These are phyloP conservation scores for Steinernema khuongi DNA, from an alignment of 1,140 invertebrate species.

Conservation along the genomic window DNA sequence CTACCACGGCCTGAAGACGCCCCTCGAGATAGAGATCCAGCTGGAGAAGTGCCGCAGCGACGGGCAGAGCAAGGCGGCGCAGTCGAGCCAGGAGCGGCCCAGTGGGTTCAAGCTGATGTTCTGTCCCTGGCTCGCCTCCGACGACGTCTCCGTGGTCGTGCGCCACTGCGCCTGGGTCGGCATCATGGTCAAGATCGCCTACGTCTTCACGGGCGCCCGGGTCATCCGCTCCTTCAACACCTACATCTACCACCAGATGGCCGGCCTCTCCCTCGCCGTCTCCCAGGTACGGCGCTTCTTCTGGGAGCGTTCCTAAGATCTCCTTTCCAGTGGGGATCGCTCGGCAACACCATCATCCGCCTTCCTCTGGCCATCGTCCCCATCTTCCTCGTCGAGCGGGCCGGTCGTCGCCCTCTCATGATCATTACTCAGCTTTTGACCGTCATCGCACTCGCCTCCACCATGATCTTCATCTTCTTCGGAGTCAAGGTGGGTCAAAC, in stretches of 20 bases:
- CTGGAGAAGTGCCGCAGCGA: constrained; percentile 6
- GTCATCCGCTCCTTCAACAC: constrained; percentile 18
- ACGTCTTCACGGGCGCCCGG: constrained; percentile 13
- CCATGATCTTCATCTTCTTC: constrained; percentile 14
- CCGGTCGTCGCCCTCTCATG: constrained; percentile 16
- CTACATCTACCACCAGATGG: background rate
- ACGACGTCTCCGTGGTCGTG: constrained; percentile 12
- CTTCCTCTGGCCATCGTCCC: constrained; percentile 11
- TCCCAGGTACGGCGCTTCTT: background rate
- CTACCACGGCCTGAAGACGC: constrained; percentile 13
- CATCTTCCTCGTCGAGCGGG: constrained; percentile 13
- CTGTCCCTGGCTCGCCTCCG: constrained; percentile 9
- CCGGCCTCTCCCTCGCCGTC: background rate
- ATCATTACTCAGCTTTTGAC: background rate
- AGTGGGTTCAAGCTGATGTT: constrained; percentile 16
- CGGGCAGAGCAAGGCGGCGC: background rate
- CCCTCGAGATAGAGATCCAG: background rate
- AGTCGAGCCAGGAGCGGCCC: background rate
- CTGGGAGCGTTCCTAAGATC: background rate
- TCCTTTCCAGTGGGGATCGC: background rate
- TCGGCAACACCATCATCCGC: constrained; percentile 15
- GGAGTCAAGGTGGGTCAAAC: too few species aligned
- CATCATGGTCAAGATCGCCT: constrained; percentile 19
- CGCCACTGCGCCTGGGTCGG: constrained; percentile 8
- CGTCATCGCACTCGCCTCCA: constrained; percentile 9